Evolutionary conservation across 64 coral and sea anemone genomes (phyloP).

Genomic region (Actinia tenebrosa): DNA sequence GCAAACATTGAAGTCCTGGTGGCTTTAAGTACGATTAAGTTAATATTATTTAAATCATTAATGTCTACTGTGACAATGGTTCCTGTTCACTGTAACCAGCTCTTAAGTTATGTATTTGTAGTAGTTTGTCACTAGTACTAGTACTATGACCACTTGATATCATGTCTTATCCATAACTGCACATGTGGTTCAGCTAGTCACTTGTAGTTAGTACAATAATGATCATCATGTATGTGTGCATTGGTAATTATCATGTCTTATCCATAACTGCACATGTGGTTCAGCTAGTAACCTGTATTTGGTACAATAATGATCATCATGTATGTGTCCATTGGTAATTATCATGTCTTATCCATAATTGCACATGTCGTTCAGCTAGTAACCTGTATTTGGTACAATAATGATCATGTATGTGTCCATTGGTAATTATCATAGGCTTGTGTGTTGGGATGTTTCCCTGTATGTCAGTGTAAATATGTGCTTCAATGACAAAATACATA

Average conservation of each 20-base stretch:
- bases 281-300: no score
- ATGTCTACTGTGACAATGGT: not conserved
- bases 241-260: no score
- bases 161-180: no score
- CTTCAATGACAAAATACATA: not conserved
- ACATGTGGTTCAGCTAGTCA: no score
- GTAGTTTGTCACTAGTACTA: no score
- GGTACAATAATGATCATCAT: no score
- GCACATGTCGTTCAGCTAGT: no score
- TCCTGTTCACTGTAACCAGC: not conserved
- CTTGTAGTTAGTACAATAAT: no score
- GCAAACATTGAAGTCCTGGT: not conserved
- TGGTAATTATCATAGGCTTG: not conserved
- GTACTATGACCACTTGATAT: no score
- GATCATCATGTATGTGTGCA: no score
- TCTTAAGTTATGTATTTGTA: not conserved
- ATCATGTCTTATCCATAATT: no score
- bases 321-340: not conserved
- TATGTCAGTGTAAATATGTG: not conserved
- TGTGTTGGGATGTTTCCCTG: not conserved
- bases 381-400: not conserved
- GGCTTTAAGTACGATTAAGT: not conserved
- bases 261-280: no score
- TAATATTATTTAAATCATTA: not conserved
- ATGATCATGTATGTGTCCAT: not conserved